Conservation (phyloP, 2,797 vertebrate genomes). For the Sebastes itinus region DNA sequence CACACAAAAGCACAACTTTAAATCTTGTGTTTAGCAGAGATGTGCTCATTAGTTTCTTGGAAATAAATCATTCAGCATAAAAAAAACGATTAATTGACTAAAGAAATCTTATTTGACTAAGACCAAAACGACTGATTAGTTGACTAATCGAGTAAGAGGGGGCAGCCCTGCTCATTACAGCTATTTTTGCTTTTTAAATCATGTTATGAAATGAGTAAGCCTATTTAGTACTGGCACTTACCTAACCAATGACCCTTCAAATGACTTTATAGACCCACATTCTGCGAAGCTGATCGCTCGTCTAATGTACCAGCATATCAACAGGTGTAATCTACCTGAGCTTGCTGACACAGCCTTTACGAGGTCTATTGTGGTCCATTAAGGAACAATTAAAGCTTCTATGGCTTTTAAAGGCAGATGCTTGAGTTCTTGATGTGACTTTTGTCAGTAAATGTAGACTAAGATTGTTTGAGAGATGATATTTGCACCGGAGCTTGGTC, state of each 20-base stretch:
- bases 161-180: background rate
- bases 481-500: background rate
- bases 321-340: background rate
- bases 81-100: too few species aligned
- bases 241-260: background rate
- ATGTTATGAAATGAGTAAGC: background rate
- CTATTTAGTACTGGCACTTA: background rate
- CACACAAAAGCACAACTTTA: too few species aligned
- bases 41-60: too few species aligned
- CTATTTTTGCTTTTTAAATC: background rate
- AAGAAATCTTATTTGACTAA: too few species aligned
- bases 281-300: background rate
- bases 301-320: slow-evolving; percentile 5
- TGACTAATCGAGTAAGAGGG: too few species aligned
- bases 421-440: slow-evolving; percentile 9
- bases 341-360: background rate
- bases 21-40: too few species aligned
- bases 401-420: background rate
- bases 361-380: background rate
- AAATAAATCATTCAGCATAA: too few species aligned
- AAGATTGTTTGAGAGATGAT: background rate
- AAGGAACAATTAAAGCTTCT: background rate
- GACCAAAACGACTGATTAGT: too few species aligned
- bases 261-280: background rate
- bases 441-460: background rate